Evolutionary conservation across 2,113 vertebrate genomes (phyloP).

Genomic region (Aix galericulata): DNA sequence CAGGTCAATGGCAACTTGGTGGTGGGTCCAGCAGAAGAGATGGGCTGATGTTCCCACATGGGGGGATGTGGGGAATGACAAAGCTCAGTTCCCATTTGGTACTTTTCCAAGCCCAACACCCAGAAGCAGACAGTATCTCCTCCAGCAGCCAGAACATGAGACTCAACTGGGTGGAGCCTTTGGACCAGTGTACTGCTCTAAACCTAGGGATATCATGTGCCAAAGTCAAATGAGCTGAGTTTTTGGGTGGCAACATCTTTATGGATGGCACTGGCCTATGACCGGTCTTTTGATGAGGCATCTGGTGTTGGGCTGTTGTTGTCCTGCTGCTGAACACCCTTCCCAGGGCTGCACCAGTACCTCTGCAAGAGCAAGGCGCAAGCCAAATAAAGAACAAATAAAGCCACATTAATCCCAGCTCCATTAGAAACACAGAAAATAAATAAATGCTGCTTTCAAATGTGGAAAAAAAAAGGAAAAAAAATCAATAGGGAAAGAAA

Average conservation of each 20-base stretch:
- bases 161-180: background rate
- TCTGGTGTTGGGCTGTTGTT: background rate
- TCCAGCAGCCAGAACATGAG: background rate
- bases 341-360: background rate
- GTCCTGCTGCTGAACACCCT: background rate
- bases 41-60: too few relatives aligned
- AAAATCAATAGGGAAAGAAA: slow-evolving; percentile 81
- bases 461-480: slow-evolving; percentile 66
- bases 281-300: background rate
- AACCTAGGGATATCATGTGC: fast-evolving
- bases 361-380: background rate
- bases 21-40: background rate
- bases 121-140: background rate
- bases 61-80: background rate
- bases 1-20: fast-evolving
- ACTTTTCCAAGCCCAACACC: background rate
- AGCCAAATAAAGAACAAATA: slow-evolving; percentile 59
- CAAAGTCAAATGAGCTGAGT: background rate
- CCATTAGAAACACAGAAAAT: slow-evolving; percentile 78
- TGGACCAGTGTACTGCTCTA: background rate
- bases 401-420: slow-evolving; percentile 65
- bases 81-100: background rate
- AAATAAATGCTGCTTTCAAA: slow-evolving; percentile 78
- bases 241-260: background rate
- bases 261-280: background rate